phyloP scores from a whole-genome alignment of 2,797 vertebrate genomes.

The Halcyon leucocephala region DNA sequence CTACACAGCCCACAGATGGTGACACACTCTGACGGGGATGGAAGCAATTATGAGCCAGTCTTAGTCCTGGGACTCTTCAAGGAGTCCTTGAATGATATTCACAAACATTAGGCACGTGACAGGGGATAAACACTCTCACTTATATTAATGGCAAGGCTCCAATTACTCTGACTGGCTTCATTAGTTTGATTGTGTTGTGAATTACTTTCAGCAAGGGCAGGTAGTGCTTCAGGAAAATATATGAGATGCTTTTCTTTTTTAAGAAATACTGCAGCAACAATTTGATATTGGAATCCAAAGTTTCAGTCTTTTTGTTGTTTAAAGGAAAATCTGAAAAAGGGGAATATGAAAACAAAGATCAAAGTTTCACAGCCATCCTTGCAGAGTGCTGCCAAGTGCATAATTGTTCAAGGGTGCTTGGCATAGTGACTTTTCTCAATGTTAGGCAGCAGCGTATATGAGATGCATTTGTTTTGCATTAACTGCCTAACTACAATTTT shows the following conservation, averaged over 20 bases:
- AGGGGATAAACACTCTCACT: neutral
- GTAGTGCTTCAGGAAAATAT: neutral
- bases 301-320: neutral
- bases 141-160: constrained; percentile 14
- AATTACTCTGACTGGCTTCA: constrained; percentile 10
- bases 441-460: neutral
- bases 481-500: neutral
- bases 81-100: constrained; percentile 55
- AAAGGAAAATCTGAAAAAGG: neutral
- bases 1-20: constrained; percentile 21
- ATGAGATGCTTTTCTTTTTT: neutral
- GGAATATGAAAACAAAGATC: neutral
- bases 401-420: neutral
- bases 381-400: neutral
- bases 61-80: constrained; percentile 35
- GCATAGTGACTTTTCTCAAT: neutral
- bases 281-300: neutral
- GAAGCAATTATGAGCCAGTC: constrained; percentile 37
- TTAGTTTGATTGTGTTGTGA: constrained; percentile 6
- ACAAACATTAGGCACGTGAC: neutral
- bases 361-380: neutral
- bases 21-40: constrained; percentile 27
- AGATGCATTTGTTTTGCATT: neutral
- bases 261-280: neutral
- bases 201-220: neutral